These are phyloP conservation scores for Drosophila truncata DNA, from an alignment of 1,140 invertebrate species.

Conservation along the genomic window DNA sequence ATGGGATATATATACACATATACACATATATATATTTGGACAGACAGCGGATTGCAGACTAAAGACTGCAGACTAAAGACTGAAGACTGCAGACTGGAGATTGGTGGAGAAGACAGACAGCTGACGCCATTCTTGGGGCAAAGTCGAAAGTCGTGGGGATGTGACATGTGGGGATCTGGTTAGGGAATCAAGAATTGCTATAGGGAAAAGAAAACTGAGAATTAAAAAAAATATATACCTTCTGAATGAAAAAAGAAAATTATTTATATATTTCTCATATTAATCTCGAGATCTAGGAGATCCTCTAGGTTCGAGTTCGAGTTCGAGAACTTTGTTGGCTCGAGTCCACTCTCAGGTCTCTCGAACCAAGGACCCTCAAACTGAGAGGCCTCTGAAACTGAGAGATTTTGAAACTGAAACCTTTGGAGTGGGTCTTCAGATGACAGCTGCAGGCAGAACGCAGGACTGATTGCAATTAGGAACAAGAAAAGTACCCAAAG, in stretches of 20 bases:
- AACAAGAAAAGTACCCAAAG: background rate
- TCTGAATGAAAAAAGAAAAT: background rate
- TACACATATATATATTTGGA: slow-evolving; percentile 8
- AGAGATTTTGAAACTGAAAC: background rate
- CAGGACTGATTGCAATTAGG: slow-evolving; percentile 33
- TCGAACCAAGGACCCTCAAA: background rate
- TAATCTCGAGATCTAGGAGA: too few relatives aligned
- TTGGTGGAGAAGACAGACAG: slow-evolving; percentile 31
- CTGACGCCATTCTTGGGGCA: slow-evolving; percentile 43
- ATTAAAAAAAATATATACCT: background rate
- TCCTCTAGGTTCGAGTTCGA: background rate
- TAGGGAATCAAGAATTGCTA: background rate
- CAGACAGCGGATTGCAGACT: slow-evolving; percentile 17
- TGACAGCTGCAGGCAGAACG: slow-evolving; percentile 35
- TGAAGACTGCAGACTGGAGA: slow-evolving; percentile 16
- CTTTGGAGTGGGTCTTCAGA: slow-evolving; percentile 7
- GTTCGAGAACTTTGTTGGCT: background rate
- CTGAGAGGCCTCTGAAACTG: background rate
- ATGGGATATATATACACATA: background rate
- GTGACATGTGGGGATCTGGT: slow-evolving; percentile 15
- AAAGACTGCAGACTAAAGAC: slow-evolving; percentile 4
- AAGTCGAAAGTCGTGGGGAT: slow-evolving; percentile 31
- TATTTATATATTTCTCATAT: background rate
- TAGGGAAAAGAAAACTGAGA: background rate
- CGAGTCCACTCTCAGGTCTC: background rate